Evolutionary conservation across 2,113 vertebrate species (phyloP).

Genomic region (Acrocephalus kingi): DNA sequence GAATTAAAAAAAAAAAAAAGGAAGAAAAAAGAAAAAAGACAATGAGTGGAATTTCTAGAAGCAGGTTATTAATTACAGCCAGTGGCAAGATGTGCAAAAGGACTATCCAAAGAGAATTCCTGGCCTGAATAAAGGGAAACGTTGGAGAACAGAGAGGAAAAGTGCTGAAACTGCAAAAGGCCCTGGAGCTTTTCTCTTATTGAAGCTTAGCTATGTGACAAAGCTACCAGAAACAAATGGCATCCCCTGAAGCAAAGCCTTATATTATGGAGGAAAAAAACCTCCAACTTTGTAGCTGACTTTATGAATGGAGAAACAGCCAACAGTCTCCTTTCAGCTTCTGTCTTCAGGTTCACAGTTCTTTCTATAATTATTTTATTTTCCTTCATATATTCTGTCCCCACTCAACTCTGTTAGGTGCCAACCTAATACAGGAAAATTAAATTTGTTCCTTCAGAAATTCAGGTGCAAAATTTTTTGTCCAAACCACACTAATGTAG

Average conservation of each 20-base stretch:
- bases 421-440: not conserved
- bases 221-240: slow-evolving; percentile 35
- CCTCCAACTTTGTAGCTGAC: not conserved
- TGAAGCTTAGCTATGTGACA: not conserved
- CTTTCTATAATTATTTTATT: not conserved
- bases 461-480: not conserved
- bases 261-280: not conserved
- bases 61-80: slow-evolving; percentile 71
- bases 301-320: not conserved
- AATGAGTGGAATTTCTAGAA: slow-evolving; percentile 63
- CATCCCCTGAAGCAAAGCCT: slow-evolving; percentile 4
- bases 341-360: not conserved
- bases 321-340: not conserved
- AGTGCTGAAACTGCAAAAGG: slow-evolving; percentile 29
- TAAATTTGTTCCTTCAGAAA: not conserved
- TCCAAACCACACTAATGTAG: not conserved
- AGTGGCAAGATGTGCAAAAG: slow-evolving; percentile 68
- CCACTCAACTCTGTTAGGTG: not conserved
- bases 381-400: not conserved
- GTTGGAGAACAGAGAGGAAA: slow-evolving; percentile 31
- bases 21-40: not conserved
- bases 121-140: slow-evolving; percentile 63
- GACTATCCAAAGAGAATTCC: slow-evolving; percentile 61
- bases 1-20: not conserved
- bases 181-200: not conserved